These are phyloP conservation scores for Chrysocyon brachyurus DNA, from an alignment of 2,797 vertebrate species.

Conservation along the genomic window DNA sequence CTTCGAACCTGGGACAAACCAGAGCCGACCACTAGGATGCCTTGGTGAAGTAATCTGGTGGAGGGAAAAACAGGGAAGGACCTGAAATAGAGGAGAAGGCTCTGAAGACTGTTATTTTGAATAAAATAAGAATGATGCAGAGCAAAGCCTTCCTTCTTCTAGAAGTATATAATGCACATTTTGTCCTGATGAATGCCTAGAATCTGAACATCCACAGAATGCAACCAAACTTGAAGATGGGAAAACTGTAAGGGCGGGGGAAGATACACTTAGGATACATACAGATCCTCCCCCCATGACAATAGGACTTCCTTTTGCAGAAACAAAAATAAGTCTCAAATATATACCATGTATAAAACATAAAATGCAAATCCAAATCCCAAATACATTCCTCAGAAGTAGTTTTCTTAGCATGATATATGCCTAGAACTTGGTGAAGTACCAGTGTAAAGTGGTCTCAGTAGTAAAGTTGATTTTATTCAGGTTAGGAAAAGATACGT, in stretches of 20 bases:
- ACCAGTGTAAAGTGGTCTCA: not conserved
- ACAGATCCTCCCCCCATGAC: not conserved
- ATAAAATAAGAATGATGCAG: not conserved
- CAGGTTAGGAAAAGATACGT: not conserved
- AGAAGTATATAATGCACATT: not conserved
- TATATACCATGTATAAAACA: not conserved
- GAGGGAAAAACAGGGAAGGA: not conserved
- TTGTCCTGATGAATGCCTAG: not conserved
- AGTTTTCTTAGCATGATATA: not conserved
- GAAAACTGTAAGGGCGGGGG: not conserved
- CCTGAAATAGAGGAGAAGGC: not conserved
- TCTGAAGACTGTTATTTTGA: not conserved
- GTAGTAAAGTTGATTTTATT: slow-evolving; percentile 10
- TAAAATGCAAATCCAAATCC: slow-evolving; percentile 11
- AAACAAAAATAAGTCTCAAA: slow-evolving; percentile 2
- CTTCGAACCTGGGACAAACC: not conserved
- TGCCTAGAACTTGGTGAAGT: not conserved
- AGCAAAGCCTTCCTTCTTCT: not conserved
- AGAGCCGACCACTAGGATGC: too few species aligned
- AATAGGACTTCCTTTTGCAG: not conserved
- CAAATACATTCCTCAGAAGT: slow-evolving; percentile 13
- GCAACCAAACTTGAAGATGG: not conserved
- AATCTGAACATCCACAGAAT: not conserved
- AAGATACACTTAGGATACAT: not conserved
- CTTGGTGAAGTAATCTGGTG: not conserved